Percentiles rank a stretch among this genome's conserved stretches.
phyloP scores from a whole-genome alignment of 2,113 vertebrate genomes.

The Miniopterus natalensis region DNA sequence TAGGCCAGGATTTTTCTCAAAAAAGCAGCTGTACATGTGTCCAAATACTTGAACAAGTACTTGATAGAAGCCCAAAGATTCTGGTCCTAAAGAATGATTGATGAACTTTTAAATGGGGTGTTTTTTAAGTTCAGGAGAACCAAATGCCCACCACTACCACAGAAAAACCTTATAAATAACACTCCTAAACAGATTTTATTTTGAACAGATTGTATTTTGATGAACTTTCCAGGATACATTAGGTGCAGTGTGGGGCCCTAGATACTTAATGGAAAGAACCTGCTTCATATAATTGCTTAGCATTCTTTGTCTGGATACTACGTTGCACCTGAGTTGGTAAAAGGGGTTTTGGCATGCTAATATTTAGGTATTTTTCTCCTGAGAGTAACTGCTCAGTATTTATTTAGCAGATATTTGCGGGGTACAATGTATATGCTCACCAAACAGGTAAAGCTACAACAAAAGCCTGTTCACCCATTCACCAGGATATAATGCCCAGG shows the following conservation, averaged over 20 bases:
- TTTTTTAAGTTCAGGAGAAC: slow-evolving; percentile 42
- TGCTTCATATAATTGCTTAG: slow-evolving; percentile 31
- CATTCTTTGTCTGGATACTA: slow-evolving; percentile 38
- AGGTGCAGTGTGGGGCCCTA: background rate
- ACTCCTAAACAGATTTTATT: slow-evolving; percentile 50
- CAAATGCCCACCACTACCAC: background rate
- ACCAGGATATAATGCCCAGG: background rate
- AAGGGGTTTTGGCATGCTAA: background rate
- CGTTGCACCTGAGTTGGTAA: background rate
- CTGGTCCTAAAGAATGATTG: background rate
- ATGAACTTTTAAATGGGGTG: background rate
- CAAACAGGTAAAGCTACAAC: background rate
- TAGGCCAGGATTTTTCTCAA: background rate
- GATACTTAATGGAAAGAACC: slow-evolving; percentile 31
- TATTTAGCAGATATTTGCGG: slow-evolving; percentile 26
- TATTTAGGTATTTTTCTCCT: slow-evolving; percentile 40
- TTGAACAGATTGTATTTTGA: slow-evolving; percentile 49
- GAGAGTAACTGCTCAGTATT: slow-evolving; percentile 23
- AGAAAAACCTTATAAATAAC: slow-evolving; percentile 40
- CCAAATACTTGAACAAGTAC: background rate
- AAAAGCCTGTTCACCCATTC: background rate
- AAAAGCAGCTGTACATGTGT: background rate
- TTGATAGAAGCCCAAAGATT: background rate
- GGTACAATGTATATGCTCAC: background rate
- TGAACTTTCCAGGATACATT: slow-evolving; percentile 51